A percentile compares a stretch with the other conserved stretches of the same genome.
phyloP scores from a whole-genome alignment of 2,888 invertebrate species.

The Electrophaes corylata region DNA sequence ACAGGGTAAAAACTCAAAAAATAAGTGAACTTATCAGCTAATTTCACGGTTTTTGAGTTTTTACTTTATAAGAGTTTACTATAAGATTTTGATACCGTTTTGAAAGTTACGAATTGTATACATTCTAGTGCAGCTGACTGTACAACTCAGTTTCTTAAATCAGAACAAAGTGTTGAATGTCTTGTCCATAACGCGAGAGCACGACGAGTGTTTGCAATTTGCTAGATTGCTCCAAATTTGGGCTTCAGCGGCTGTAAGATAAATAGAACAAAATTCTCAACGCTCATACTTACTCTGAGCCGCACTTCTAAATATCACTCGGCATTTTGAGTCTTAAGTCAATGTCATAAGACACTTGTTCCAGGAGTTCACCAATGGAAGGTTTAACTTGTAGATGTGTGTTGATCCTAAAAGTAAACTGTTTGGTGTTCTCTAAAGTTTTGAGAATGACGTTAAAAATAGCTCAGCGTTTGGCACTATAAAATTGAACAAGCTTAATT shows the following conservation, averaged over 20 bases:
- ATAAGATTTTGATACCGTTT: no score
- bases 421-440: not conserved
- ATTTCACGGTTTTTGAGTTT: no score
- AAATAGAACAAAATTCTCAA: slow-evolving; percentile 41
- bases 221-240: slow-evolving; percentile 44
- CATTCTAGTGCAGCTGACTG: no score
- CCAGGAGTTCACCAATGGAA: not conserved
- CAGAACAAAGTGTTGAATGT: not conserved
- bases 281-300: slow-evolving; percentile 33
- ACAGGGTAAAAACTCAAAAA: no score
- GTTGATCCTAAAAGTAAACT: slow-evolving; percentile 16
- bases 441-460: not conserved
- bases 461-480: no score
- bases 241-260: slow-evolving; percentile 33
- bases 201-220: slow-evolving; percentile 24
- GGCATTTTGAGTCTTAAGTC: slow-evolving; percentile 11
- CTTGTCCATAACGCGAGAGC: slow-evolving; percentile 3
- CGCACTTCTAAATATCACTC: slow-evolving; percentile 13
- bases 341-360: not conserved
- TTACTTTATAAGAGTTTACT: no score
- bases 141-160: not conserved
- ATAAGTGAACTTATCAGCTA: no score
- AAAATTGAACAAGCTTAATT: no score
- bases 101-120: no score
- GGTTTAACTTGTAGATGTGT: not conserved